These are phyloP conservation scores for Polydrusus pterygomalis DNA, from an alignment of 2,888 invertebrate genomes.

Conservation along the genomic window DNA sequence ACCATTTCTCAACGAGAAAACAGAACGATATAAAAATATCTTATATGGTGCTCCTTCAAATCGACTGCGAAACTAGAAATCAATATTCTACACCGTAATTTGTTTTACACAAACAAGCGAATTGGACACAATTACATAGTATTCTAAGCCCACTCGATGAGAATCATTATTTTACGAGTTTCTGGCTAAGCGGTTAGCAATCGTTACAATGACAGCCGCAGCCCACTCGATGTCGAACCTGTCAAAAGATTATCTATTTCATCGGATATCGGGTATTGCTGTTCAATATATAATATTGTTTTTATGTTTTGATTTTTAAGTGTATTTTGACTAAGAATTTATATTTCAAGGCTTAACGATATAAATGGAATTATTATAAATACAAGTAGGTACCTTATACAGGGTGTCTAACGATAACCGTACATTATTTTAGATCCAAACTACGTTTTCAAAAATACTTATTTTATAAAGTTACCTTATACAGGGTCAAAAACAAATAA, in stretches of 20 bases:
- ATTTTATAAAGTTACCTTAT: no score
- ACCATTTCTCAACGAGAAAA: neutral
- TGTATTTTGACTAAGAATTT: conserved; percentile 18
- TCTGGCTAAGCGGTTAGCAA: conserved; percentile 35
- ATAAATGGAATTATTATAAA: no score
- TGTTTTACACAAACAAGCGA: conserved; percentile 46
- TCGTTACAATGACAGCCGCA: conserved; percentile 31
- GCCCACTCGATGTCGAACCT: conserved; percentile 41
- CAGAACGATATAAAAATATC: neutral
- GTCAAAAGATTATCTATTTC: conserved; percentile 34
- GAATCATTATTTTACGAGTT: conserved; percentile 36
- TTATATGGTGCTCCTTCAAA: neutral
- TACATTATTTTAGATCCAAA: no score
- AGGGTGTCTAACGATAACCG: no score
- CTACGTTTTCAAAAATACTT: no score
- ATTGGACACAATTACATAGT: conserved; percentile 50
- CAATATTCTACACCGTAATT: conserved; percentile 34
- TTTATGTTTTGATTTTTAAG: neutral
- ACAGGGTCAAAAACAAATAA: no score
- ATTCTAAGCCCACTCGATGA: conserved; percentile 31
- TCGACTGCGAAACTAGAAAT: neutral
- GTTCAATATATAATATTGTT: neutral
- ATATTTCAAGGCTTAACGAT: neutral
- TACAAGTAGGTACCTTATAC: no score
- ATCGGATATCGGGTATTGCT: neutral